phyloP scores from a whole-genome alignment of 2,113 vertebrate species.

The Regulus satrapa region DNA sequence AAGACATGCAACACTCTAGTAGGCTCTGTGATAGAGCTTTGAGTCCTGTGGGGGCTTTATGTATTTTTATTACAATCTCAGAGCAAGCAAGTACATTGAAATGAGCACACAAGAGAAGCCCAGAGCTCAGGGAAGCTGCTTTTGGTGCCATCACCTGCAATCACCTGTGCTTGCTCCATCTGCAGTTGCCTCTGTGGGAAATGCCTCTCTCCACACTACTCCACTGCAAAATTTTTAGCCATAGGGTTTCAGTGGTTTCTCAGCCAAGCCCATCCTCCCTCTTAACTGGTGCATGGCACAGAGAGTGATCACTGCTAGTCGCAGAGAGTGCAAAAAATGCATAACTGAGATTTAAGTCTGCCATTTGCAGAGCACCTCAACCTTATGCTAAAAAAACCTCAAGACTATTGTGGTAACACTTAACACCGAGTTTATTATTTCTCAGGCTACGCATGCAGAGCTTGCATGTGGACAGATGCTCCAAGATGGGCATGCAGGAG shows the following conservation, averaged over 20 bases:
- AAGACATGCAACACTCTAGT: rapidly evolving
- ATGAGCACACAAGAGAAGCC: not conserved
- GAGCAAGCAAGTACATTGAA: not conserved
- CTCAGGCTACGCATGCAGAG: not conserved
- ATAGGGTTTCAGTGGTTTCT: not conserved
- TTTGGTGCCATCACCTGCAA: rapidly evolving
- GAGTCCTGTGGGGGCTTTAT: not conserved
- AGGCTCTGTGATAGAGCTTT: not conserved
- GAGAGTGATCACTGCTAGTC: too few species aligned
- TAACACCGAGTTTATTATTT: not conserved
- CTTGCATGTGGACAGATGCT: rapidly evolving
- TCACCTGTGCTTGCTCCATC: not conserved
- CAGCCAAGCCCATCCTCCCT: not conserved
- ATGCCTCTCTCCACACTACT: not conserved
- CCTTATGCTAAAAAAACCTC: not conserved
- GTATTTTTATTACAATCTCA: not conserved
- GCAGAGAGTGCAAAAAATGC: not conserved
- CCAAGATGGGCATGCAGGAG: not conserved
- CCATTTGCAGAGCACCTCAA: not conserved
- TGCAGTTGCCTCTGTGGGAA: not conserved
- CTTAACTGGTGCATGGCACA: not conserved
- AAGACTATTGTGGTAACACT: not conserved
- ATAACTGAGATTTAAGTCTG: not conserved
- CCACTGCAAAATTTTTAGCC: not conserved
- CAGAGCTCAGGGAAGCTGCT: not conserved